phyloP scores from a whole-genome alignment of 2,888 invertebrate genomes.

The Drosophila kanekoi region DNA sequence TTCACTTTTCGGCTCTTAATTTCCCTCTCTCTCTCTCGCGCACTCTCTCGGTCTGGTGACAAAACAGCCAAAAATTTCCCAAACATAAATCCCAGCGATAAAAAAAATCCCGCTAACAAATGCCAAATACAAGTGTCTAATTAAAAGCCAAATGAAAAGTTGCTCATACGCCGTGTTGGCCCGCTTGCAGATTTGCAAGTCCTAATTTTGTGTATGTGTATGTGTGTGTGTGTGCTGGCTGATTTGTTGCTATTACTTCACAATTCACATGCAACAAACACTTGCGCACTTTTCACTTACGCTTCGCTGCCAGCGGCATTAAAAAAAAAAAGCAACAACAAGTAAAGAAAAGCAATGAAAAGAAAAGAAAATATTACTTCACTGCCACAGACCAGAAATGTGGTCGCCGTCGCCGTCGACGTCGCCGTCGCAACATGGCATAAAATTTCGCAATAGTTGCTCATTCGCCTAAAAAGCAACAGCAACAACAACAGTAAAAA shows the following conservation, averaged over 20 bases:
- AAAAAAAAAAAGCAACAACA: conserved; percentile 20
- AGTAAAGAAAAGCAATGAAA: conserved; percentile 52
- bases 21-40: conserved; percentile 11
- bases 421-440: conserved; percentile 56
- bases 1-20: conserved; percentile 8
- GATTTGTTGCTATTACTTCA: conserved; percentile 68
- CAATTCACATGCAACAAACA: conserved; percentile 51
- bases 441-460: conserved; percentile 83
- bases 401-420: conserved; percentile 48
- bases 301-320: conserved; percentile 60
- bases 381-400: conserved; percentile 80
- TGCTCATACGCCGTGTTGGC: conserved; percentile 56
- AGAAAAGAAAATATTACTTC: conserved; percentile 80
- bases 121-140: conserved; percentile 41
- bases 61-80: conserved; percentile 37
- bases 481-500: conserved; percentile 39
- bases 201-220: conserved; percentile 53
- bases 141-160: conserved; percentile 55
- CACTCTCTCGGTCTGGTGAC: conserved; percentile 18
- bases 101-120: conserved; percentile 7
- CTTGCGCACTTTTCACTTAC: conserved; percentile 69
- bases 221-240: conserved; percentile 11
- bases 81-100: conserved; percentile 56
- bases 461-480: conserved; percentile 67
- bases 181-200: conserved; percentile 66